Percentiles rank a stretch among this genome's conserved stretches.
Evolutionary conservation across 2,797 vertebrate species (phyloP).

Genomic region (Tragelaphus eurycerus): DNA sequence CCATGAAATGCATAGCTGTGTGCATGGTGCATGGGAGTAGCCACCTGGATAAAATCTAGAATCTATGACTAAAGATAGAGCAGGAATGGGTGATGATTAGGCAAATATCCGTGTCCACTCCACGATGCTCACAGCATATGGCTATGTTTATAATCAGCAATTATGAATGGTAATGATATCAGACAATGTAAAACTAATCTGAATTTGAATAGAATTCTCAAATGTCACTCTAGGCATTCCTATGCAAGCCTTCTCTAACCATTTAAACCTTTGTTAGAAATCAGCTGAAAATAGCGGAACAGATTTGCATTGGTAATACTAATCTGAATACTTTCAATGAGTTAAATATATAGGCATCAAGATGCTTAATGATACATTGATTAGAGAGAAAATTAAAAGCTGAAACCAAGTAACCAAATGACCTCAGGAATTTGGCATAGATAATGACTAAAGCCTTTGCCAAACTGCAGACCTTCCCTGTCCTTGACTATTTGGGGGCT

Average conservation of each 20-base stretch:
- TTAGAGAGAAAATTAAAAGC: slow-evolving; percentile 12
- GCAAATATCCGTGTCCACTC: not conserved
- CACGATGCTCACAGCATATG: not conserved
- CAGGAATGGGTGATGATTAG: not conserved
- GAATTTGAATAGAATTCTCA: slow-evolving; percentile 2
- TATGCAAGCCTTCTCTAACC: not conserved
- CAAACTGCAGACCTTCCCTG: not conserved
- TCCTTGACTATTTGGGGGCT: not conserved
- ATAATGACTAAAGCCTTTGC: not conserved
- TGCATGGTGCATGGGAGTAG: not conserved
- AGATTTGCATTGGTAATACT: not conserved
- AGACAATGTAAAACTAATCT: slow-evolving; percentile 29
- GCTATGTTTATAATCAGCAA: not conserved
- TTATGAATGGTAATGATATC: not conserved
- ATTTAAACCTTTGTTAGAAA: slow-evolving; percentile 19
- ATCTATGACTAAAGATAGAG: not conserved
- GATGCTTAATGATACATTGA: not conserved
- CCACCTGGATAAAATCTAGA: not conserved
- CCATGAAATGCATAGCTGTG: not conserved
- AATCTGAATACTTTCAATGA: slow-evolving; percentile 21
- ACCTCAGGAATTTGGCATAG: not conserved
- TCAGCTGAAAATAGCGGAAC: not conserved
- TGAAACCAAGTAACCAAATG: slow-evolving; percentile 30
- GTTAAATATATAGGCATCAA: slow-evolving; percentile 5
- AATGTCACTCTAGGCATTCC: not conserved